These are phyloP conservation scores for Okapia johnstoni DNA, from an alignment of 2,113 vertebrate species.

Conservation along the genomic window DNA sequence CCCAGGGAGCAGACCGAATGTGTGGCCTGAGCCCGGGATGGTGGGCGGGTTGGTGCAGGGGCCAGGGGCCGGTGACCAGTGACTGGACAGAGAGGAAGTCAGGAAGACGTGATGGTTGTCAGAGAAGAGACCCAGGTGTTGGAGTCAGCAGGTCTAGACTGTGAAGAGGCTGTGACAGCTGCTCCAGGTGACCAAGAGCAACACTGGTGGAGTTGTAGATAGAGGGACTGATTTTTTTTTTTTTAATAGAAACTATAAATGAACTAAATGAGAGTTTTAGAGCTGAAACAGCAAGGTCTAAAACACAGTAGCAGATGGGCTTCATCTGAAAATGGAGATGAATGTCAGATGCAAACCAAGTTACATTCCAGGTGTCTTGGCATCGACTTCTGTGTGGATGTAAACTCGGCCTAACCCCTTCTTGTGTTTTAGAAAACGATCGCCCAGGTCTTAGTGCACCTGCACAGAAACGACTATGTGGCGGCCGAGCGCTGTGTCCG, in stretches of 20 bases:
- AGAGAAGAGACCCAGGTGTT: not conserved
- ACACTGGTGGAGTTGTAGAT: not conserved
- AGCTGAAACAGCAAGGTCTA: not conserved
- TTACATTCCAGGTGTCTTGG: not conserved
- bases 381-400: not conserved
- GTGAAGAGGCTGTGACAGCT: not conserved
- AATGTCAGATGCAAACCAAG: not conserved
- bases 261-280: not conserved
- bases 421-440: constrained; percentile 92
- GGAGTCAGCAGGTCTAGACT: not conserved
- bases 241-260: not conserved
- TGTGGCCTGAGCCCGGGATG: not conserved
- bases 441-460: constrained; percentile 96
- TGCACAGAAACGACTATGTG: constrained; percentile 95
- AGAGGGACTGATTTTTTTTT: not conserved
- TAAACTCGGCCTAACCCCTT: not conserved
- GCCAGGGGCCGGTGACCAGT: not conserved
- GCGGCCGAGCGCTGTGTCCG: constrained; percentile 97
- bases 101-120: not conserved
- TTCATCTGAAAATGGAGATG: not conserved
- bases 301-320: not conserved
- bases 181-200: not conserved
- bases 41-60: not conserved
- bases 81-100: not conserved
- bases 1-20: not conserved